A percentile compares a stretch with the other conserved stretches of the same genome.
Conservation (phyloP, 2,113 vertebrate species). For the Bombycilla garrulus region DNA sequence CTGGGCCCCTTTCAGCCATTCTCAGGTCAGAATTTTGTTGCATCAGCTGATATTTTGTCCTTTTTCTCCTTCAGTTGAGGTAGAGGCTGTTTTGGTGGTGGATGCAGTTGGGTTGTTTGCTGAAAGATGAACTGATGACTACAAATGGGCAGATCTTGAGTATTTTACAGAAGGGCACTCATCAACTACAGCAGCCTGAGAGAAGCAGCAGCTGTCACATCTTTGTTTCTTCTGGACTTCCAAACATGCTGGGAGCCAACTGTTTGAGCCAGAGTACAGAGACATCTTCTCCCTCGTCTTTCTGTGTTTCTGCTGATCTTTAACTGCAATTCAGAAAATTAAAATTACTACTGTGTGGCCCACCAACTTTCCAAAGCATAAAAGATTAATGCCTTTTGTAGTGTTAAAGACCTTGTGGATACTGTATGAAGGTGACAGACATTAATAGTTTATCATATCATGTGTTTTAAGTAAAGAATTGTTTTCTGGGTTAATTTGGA, state of each 20-base stretch:
- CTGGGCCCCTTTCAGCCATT: neutral
- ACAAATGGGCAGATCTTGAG: neutral
- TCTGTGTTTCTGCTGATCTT: neutral
- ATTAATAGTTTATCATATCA: neutral
- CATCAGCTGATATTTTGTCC: neutral
- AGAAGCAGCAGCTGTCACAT: neutral
- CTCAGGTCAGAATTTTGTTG: neutral
- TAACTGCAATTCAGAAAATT: neutral
- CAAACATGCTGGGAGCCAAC: neutral
- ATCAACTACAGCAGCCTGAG: neutral
- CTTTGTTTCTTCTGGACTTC: constrained; percentile 10
- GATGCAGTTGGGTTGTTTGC: neutral
- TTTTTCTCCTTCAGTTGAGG: neutral
- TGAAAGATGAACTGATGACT: neutral
- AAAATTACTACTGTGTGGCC: neutral
- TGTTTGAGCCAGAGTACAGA: neutral
- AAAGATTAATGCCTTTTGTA: neutral
- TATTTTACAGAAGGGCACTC: neutral
- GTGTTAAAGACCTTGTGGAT: neutral
- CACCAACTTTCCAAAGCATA: neutral
- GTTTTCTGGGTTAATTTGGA: neutral
- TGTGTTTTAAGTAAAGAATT: neutral
- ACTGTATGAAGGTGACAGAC: neutral
- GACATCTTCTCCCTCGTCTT: neutral
- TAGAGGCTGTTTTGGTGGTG: neutral